Evolutionary conservation across 2,113 vertebrate species (phyloP), one percentile per base, ranked within the genome.

Genomic region (Herpetotheres cachinnans): DNA sequence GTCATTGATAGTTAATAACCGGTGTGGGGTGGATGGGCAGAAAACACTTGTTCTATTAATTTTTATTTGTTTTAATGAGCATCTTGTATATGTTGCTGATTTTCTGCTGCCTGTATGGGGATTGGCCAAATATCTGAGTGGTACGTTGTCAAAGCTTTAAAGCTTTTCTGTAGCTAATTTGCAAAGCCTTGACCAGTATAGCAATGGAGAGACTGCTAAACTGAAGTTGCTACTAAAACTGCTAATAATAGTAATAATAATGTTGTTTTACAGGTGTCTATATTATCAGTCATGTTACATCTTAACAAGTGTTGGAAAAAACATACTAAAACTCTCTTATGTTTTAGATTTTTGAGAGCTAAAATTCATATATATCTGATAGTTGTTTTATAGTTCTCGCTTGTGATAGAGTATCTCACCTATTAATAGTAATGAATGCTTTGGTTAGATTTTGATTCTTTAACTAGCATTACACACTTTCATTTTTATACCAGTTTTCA

Each of bases 111-210:
- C 88, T 93, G 63, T 95, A 61, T 85, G 61, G 38, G 70, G 42
- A 96, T 47, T 92, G 94, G 55, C 86, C 92, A 90, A 50, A 74
- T 89, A 83, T 30, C 63, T 92, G 86, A 94, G 82, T 92, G 96
- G 96, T 97, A 90, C 1, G 40, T 97, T 93, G 69, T 67, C 32
- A 80, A 90, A 95, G 44, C 69, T 89, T 96, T 58, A 66, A 78
- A 91, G 69, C 49, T 71, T 69, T 67, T 74, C 38, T 85, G 52
- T 93, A 87, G 81, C 69, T 93, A 82, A 90, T 83, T 74, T 88
- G 66, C 86, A 92, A 94, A 93, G 46, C 62, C 42, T 77, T 90
- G 67, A 55, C 46, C 71, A 42, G 34, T 88, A 40, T 80, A 95
- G 91, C 96, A 72, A 13, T 70, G 47, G 44, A 86, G 47, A 90